phyloP scores from a whole-genome alignment of 1,140 invertebrate genomes.

The Dendroctonus valens region DNA sequence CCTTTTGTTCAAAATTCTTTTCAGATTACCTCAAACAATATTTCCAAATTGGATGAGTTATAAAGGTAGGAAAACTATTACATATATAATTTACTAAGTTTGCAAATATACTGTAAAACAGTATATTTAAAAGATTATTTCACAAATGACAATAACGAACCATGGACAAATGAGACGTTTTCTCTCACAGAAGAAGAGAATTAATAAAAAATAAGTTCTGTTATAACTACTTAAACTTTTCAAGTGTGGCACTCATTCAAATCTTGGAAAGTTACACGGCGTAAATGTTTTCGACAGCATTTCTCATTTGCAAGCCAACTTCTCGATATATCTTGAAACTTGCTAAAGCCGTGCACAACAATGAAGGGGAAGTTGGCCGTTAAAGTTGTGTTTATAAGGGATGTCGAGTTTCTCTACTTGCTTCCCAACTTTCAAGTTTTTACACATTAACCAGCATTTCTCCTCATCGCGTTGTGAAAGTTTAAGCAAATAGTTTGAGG shows the following conservation, averaged over 20 bases:
- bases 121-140: too few species aligned
- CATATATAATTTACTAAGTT: too few species aligned
- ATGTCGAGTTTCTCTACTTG: slow-evolving; percentile 1
- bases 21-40: too few species aligned
- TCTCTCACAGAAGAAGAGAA: too few species aligned
- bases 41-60: too few species aligned
- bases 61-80: too few species aligned
- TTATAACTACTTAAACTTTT: not conserved
- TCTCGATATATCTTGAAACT: slow-evolving; percentile 8
- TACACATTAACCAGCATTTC: slow-evolving; percentile 1
- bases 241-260: not conserved
- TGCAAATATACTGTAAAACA: too few species aligned
- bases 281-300: slow-evolving; percentile 11
- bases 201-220: too few species aligned
- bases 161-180: too few species aligned
- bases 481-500: slow-evolving; percentile 3
- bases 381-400: slow-evolving; percentile 7
- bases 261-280: not conserved
- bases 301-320: slow-evolving; percentile 12
- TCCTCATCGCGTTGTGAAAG: not conserved
- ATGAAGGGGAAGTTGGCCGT: slow-evolving; percentile 8
- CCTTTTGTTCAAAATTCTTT: too few species aligned
- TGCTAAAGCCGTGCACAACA: slow-evolving; percentile 3
- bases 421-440: slow-evolving; percentile 8
- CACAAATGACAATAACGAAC: too few species aligned